Base-by-base conservation (phyloP, 2,888 invertebrate genomes). In the Tipula vernalis region DNA sequence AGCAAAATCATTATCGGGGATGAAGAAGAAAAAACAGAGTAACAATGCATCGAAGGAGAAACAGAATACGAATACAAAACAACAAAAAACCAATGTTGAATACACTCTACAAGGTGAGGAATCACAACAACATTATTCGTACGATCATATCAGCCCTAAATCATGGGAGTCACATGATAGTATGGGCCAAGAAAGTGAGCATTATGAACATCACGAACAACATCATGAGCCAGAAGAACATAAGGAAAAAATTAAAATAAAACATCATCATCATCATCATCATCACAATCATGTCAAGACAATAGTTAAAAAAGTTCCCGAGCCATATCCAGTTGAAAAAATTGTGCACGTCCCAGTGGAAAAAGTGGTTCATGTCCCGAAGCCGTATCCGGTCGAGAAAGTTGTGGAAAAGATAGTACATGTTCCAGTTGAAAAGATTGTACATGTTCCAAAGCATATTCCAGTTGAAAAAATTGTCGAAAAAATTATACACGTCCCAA, bases 181-280 rank as follows among this genome's bases (percentile, higher is more conserved):
- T 84, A 84, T n/a, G 39, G n/a, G n/a, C 6, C 84, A 84, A 36
- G 84, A 5, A n/a, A 84, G 39, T 41, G 39, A 84, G 10, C 84
- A 84, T 41, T 28, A 87, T 6, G 86, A 87, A 6, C 44, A 88
- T 36, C 87, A 87, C 15, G 47, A 87, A n/a, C 39, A 89, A 44
- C 88, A 87, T 18, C 87, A 87, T 84, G 47, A 87, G 6, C 57
- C 83, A 51, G 89, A 89, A 85, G 88, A 89, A 4, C 87, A 88
- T 71, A 88, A 88, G 15, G 88, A 90, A 87, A 90, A 90, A 87
- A 88, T 91, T 12, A 91, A 91, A 87, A 88, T 91, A 1, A 91
- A 94, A 89, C 94, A 94, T 89, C 94, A 94, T 89, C 94, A 94
- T 89, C 94, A 94, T 88, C 94, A 94, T 89, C 94, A 94, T 89